Base-by-base conservation (phyloP, 2,888 invertebrate species). In the Andrena trimmerana region DNA sequence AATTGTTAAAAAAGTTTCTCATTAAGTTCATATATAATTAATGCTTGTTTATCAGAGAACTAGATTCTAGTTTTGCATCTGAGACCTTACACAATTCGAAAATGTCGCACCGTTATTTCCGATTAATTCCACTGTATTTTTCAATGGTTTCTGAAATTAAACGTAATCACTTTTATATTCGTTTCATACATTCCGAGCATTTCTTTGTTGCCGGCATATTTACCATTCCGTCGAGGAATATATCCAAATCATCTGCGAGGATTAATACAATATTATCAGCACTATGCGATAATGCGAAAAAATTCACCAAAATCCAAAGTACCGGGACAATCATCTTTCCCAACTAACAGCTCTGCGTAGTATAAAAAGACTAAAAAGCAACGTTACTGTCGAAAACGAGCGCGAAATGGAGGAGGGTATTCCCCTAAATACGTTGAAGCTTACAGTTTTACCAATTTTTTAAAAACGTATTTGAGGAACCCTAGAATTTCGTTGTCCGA, bases 241-340 rank as follows among this genome's bases (percentile, higher is more conserved):
- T 94, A 95, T 98, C 98, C 94, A 98, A 98, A 94, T 98, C 98
- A 93, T 98, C 98, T 0, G 97, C 97, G 70, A 98, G 91, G 87
- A 98, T 95, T 54, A 98, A 91, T 63, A 98, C 95, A 91, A 98
- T 96, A 94, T 98, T 98, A 42, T 79, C 84, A n/a, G 75, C 52
- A 1, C 70, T 57, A 48, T 31, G 16, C 10, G 77, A 78, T 13
- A 73, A 31, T 1, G 60, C 69, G 7, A 88, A 54, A n/a, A 13
- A 57, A 70, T 29, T 76, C 5, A 79, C 29, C n/a, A 70, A 63
- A 3, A 73, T 57, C 16, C 59, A 48, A 31, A 76, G 13, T 3
- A 31, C 13, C 24, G 48, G 52, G 50, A 42, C 52, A 72, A 66
- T 77, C 83, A 83, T 84, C 4, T 54, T 27, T 36, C 10, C 20